Evolutionary conservation across 2,113 vertebrate genomes (phyloP).

Genomic region (Xenopus tropicalis): DNA sequence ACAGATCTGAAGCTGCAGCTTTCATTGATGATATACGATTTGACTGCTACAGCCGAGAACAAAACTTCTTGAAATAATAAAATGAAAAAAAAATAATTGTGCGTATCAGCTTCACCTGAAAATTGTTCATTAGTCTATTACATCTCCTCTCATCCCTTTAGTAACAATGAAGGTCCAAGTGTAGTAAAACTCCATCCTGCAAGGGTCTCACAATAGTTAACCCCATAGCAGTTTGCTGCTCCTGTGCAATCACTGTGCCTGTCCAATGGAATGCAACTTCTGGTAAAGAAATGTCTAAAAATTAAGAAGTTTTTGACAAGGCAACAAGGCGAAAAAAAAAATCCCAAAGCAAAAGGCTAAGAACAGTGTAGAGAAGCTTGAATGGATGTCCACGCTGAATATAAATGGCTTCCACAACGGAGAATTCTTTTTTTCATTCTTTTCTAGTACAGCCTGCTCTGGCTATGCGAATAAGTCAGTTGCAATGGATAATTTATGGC

Average conservation of each 20-base stretch:
- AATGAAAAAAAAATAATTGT: conserved; percentile 21
- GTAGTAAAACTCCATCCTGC: not conserved
- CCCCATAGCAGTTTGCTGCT: too few species aligned
- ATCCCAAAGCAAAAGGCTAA: not conserved
- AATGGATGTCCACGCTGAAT: too few species aligned
- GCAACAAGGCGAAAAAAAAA: not conserved
- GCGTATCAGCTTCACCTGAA: not conserved
- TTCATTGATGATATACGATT: not conserved
- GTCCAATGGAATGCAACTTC: not conserved
- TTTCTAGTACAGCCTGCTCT: not conserved
- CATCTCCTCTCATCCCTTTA: not conserved
- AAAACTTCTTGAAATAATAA: not conserved
- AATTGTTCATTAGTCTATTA: not conserved
- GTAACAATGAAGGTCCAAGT: not conserved
- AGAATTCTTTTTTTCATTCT: too few species aligned
- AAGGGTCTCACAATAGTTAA: too few species aligned
- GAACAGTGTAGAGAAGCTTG: too few species aligned
- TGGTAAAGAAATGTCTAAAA: not conserved
- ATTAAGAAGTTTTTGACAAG: not conserved
- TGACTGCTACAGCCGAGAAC: conserved; percentile 1
- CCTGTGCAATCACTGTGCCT: not conserved
- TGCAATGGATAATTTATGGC: too few species aligned
- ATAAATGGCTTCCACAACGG: too few species aligned
- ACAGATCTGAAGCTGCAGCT: not conserved
- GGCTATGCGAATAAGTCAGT: not conserved